phyloP scores from a whole-genome alignment of 2,888 invertebrate species.

The Alentia gelatinosa region DNA sequence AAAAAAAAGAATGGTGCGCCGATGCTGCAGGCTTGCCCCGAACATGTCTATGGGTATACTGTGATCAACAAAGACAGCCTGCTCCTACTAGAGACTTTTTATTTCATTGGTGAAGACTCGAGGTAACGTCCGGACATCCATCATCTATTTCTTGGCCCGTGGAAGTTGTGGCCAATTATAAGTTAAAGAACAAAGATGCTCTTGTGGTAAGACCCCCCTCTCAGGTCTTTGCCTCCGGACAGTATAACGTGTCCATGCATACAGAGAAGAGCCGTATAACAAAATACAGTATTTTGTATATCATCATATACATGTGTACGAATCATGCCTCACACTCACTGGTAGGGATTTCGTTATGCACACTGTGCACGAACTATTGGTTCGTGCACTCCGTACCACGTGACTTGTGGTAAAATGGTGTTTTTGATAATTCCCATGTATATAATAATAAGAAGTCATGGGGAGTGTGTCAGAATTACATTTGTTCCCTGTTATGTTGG shows the following conservation, averaged over 20 bases:
- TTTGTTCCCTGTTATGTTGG: no score
- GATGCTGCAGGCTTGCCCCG: not conserved
- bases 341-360: no score
- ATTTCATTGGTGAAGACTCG: not conserved
- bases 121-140: not conserved
- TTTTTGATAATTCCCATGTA: no score
- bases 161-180: not conserved
- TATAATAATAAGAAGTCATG: no score
- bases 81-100: not conserved
- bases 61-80: not conserved
- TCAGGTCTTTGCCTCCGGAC: not conserved
- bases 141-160: not conserved
- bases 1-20: not conserved
- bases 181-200: conserved; percentile 2
- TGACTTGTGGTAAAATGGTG: no score
- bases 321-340: no score
- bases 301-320: no score
- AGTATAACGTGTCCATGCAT: not conserved
- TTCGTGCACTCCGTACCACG: no score
- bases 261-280: no score
- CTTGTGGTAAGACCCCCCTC: not conserved
- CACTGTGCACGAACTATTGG: no score
- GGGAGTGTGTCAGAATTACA: no score
- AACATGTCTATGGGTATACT: not conserved
- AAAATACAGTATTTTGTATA: no score